Conservation (phyloP, 2,888 invertebrate genomes). For the Listrodromus nycthemerus region DNA sequence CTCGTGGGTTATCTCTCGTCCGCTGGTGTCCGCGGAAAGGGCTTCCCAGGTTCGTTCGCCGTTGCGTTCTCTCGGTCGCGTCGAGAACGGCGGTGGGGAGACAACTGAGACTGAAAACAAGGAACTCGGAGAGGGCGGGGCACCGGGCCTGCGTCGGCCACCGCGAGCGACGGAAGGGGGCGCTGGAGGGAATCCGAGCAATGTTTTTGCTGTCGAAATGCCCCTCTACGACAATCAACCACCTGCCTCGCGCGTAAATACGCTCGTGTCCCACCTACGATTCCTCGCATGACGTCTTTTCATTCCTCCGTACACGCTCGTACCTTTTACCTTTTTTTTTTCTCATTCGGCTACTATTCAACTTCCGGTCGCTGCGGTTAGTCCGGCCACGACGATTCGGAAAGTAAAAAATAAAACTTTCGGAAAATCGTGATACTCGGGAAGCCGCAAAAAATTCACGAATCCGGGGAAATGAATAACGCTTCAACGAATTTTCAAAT, state of each 20-base stretch:
- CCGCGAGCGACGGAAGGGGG: constrained; percentile 11
- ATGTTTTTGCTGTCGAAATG: constrained; percentile 51
- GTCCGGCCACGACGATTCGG: not conserved
- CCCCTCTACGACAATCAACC: constrained; percentile 44
- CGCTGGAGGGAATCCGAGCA: constrained; percentile 18
- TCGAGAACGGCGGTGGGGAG: not conserved
- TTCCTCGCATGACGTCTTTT: constrained; percentile 17
- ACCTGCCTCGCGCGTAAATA: constrained; percentile 54
- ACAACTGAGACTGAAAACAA: constrained; percentile 16
- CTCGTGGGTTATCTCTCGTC: constrained; percentile 37
- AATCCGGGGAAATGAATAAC: not conserved
- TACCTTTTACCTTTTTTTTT: not conserved
- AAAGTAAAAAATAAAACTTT: not conserved
- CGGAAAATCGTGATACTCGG: not conserved
- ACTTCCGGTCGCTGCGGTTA: constrained; percentile 7
- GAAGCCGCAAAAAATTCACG: not conserved
- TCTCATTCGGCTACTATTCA: not conserved
- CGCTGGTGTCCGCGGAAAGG: constrained; percentile 49
- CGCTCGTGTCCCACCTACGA: constrained; percentile 44
- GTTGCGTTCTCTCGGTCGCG: constrained; percentile 8
- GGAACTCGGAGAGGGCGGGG: constrained; percentile 3
- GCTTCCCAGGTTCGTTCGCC: constrained; percentile 37
- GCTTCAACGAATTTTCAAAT: no score
- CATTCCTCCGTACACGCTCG: not conserved
- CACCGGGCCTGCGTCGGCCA: not conserved